Base-by-base conservation (phyloP, 2,797 vertebrate species). In the Momotus momota region DNA sequence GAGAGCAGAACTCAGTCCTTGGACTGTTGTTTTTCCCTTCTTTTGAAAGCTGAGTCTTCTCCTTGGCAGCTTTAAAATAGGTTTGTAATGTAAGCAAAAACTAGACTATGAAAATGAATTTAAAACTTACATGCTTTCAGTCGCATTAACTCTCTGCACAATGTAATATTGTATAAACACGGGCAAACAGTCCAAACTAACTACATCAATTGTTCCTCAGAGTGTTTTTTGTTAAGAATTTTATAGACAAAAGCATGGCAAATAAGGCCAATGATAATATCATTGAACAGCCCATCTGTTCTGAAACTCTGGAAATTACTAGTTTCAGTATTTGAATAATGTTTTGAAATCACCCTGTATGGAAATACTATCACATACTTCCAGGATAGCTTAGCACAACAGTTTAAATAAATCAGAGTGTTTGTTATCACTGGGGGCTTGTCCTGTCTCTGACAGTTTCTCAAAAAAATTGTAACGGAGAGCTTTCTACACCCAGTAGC, bases 81-180 rank as follows among this genome's bases (percentile, higher is more conserved):
- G 67, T 92, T 81, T 81, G 62, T 93, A 91, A 91, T 45, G 45
- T 91, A 97, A 95, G 93, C 88, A 94, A 96, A 96, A 87, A 60
- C 62, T 84, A 85, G 92, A 91, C 80, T 94, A 94, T 73, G 69
- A 94, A 96, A 95, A 95, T 74, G 2, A 67, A 79, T 95, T 96
- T 95, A 94, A 89, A 93, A 83, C 93, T 88, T 90, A 81, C 71
- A 62, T 97, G 69, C 74, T 96, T 94, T 90, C 61, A 86, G 82
- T 69, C 86, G 81, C 72, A 72, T 81, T 96, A 97, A 95, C 82
- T 96, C 88, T 55, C 93, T 97, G 93, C 61, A 88, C 91, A 94
- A 71, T 84, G 91, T 87, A 85, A 91, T 91, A 43, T 41, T 92
- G 6, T 92, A 95, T 96, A 95, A 97, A 96, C 90, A 95, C 9